Evolutionary conservation across 2,113 vertebrate genomes (phyloP).

Genomic region (Connochaetes taurinus): DNA sequence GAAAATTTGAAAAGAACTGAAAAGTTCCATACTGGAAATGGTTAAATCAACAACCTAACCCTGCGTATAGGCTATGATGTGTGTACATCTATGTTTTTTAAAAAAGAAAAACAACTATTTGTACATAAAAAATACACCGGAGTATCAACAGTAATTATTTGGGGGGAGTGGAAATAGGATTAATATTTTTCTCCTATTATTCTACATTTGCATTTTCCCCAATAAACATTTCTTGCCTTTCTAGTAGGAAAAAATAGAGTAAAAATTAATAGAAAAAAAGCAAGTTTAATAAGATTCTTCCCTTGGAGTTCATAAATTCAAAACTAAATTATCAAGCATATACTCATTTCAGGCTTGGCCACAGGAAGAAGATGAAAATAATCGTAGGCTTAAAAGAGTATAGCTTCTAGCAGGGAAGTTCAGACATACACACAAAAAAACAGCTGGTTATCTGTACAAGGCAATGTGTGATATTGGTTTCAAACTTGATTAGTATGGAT

Average conservation of each 20-base stretch:
- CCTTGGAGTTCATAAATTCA: conserved; percentile 4
- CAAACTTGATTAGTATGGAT: neutral
- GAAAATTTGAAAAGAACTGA: neutral
- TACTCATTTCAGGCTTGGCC: neutral
- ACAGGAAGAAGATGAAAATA: neutral
- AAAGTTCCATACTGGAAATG: neutral
- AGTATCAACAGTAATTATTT: neutral
- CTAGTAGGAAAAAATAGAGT: neutral
- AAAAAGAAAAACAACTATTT: neutral
- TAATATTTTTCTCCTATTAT: conserved; percentile 7
- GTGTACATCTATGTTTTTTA: neutral
- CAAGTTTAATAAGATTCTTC: neutral
- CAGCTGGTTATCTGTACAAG: neutral
- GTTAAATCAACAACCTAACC: neutral
- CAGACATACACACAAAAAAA: neutral
- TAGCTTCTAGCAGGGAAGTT: neutral
- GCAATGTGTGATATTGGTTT: neutral
- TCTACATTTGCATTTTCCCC: neutral
- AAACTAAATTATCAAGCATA: neutral
- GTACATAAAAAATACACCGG: neutral
- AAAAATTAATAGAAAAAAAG: neutral
- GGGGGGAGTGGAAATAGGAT: neutral
- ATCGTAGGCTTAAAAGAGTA: neutral
- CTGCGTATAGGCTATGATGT: neutral
- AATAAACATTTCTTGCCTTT: neutral